Evolutionary conservation across 1,140 invertebrate species (phyloP).

Genomic region (Drosophila bocqueti): DNA sequence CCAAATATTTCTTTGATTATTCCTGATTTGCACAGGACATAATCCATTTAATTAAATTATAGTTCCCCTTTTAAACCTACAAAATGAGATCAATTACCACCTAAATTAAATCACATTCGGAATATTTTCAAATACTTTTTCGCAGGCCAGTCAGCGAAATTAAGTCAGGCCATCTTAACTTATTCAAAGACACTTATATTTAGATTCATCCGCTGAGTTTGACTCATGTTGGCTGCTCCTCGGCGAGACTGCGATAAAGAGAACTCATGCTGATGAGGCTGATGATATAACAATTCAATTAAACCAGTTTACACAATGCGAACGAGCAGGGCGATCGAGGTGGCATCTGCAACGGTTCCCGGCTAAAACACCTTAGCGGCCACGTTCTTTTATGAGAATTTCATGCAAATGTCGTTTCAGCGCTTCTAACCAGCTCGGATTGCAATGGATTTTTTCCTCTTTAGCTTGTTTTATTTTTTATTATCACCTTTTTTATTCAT

Average conservation of each 20-base stretch:
- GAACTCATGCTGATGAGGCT: constrained; percentile 29
- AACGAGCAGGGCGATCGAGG: constrained; percentile 10
- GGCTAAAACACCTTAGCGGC: constrained; percentile 63
- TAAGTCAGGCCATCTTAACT: constrained; percentile 23
- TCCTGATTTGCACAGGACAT: background rate
- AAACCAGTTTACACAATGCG: constrained; percentile 69
- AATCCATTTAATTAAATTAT: background rate
- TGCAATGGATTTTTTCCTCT: constrained; percentile 21
- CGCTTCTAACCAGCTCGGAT: constrained; percentile 25
- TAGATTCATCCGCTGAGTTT: constrained; percentile 13
- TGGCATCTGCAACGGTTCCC: constrained; percentile 55
- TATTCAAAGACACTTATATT: constrained; percentile 19
- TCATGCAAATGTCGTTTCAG: constrained; percentile 57
- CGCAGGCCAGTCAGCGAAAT: constrained; percentile 16
- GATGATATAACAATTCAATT: constrained; percentile 76
- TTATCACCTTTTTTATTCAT: constrained; percentile 10
- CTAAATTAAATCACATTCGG: background rate
- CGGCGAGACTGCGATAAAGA: background rate
- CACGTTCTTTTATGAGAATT: constrained; percentile 77
- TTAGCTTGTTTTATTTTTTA: constrained; percentile 2
- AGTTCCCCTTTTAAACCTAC: background rate
- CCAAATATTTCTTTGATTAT: too few relatives aligned
- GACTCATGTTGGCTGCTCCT: constrained; percentile 20
- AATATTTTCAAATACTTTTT: constrained; percentile 13
- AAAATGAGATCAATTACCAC: background rate